A percentile compares a stretch with the other conserved stretches of the same genome.
Evolutionary conservation across 2,113 vertebrate species (phyloP).

Genomic region (Prionailurus bengalensis): DNA sequence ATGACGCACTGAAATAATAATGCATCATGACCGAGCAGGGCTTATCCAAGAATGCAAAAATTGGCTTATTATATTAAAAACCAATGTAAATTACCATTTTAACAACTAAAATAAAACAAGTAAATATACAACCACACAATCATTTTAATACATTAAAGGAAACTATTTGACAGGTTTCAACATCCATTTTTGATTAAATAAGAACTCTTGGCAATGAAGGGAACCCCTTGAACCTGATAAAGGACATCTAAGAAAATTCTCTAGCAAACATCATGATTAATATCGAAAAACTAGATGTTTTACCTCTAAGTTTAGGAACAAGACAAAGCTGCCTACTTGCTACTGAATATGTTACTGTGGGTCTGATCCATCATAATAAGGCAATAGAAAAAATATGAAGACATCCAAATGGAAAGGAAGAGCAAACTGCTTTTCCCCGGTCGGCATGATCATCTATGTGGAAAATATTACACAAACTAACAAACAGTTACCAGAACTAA

Average conservation of each 20-base stretch:
- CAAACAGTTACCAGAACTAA: background rate
- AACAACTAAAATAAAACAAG: background rate
- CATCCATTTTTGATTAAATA: background rate
- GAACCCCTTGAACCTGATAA: background rate
- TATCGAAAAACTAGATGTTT: background rate
- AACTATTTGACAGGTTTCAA: background rate
- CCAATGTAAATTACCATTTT: background rate
- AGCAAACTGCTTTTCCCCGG: background rate
- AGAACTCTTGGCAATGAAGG: background rate
- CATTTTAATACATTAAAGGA: background rate
- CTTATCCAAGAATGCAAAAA: slow-evolving; percentile 22
- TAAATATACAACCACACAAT: background rate
- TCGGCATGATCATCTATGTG: background rate
- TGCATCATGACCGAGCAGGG: background rate
- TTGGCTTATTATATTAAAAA: background rate
- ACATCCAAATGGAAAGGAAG: background rate
- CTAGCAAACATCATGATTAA: background rate
- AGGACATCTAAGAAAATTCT: background rate
- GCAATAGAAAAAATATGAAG: background rate
- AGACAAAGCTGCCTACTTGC: background rate
- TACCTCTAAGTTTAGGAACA: background rate
- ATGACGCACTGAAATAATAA: background rate
- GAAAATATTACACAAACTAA: background rate
- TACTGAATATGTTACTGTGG: background rate
- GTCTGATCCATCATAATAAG: background rate